A percentile compares a stretch with the other conserved stretches of the same genome.
phyloP scores from a whole-genome alignment of 2,888 invertebrate species.

The Xylophagus ater region DNA sequence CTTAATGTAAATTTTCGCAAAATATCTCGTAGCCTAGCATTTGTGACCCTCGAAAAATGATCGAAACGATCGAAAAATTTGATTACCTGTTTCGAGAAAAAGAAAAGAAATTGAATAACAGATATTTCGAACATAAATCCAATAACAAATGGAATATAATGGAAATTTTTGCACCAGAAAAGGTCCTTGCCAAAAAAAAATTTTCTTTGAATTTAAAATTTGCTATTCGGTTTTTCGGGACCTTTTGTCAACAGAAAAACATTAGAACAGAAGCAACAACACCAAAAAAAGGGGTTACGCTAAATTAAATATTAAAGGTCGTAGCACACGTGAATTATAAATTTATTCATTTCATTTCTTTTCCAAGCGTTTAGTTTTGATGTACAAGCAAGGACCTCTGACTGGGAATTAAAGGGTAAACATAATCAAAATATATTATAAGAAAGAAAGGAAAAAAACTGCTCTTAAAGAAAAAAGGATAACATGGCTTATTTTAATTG shows the following conservation, averaged over 20 bases:
- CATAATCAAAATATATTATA: background rate
- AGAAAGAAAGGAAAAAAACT: background rate
- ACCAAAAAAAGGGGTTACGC: constrained; percentile 16
- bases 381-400: constrained; percentile 3
- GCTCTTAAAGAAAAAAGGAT: constrained; percentile 8
- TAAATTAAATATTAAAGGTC: constrained; percentile 19
- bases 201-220: background rate
- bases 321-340: constrained; percentile 19
- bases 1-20: constrained; percentile 12
- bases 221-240: constrained; percentile 6
- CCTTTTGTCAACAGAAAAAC: constrained; percentile 8
- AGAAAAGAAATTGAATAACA: too few relatives aligned
- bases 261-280: constrained; percentile 11
- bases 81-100: constrained; percentile 18
- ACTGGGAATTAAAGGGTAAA: constrained; percentile 3
- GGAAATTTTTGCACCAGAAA: constrained; percentile 5
- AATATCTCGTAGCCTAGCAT: too few relatives aligned
- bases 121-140: too few relatives aligned
- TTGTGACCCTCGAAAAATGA: background rate
- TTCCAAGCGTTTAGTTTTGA: background rate
- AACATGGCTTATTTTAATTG: constrained; percentile 15
- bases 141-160: constrained; percentile 13
- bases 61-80: constrained; percentile 2
- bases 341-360: constrained; percentile 14
- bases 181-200: background rate